A percentile compares a stretch with the other conserved stretches of the same genome.
These are phyloP conservation scores for Hiodon tergisus DNA, from an alignment of 2,113 vertebrate species.

Conservation along the genomic window DNA sequence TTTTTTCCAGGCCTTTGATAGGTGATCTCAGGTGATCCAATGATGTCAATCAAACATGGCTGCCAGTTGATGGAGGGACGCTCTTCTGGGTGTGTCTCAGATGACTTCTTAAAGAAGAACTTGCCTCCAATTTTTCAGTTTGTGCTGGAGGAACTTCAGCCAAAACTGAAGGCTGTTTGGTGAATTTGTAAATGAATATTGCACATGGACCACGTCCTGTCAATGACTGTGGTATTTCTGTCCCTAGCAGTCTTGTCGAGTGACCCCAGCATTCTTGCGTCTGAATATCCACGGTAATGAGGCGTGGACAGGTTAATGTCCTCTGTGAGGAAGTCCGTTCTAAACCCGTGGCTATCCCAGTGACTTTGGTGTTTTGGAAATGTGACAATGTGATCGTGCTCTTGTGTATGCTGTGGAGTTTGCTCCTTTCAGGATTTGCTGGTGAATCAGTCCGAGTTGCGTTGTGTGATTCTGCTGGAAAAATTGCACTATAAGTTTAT, in stretches of 20 bases:
- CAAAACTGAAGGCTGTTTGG: neutral
- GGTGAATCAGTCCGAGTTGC: slow-evolving; percentile 32
- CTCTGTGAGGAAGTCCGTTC: slow-evolving; percentile 57
- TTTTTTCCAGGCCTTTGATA: slow-evolving; percentile 42
- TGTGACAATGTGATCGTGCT: slow-evolving; percentile 28
- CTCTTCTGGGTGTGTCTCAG: slow-evolving; percentile 3
- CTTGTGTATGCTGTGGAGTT: slow-evolving; percentile 30
- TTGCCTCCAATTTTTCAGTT: neutral
- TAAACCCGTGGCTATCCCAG: slow-evolving; percentile 7
- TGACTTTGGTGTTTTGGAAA: slow-evolving; percentile 35
- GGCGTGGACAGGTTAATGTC: slow-evolving; percentile 36
- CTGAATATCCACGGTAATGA: slow-evolving; percentile 17
- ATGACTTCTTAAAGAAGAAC: neutral
- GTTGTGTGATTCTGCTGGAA: slow-evolving; percentile 33
- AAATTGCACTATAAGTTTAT: slow-evolving; percentile 49
- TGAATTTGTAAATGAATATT: neutral
- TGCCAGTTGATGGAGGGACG: slow-evolving; percentile 16
- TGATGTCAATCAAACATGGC: slow-evolving; percentile 51
- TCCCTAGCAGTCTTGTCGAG: neutral
- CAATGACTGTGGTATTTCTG: neutral
- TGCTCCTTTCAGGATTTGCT: slow-evolving; percentile 41
- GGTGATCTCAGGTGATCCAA: slow-evolving; percentile 57
- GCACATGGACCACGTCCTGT: neutral
- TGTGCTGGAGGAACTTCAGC: no score
- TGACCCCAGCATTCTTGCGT: neutral